Evolutionary conservation across 2,113 vertebrate species (phyloP), one percentile per base, ranked within the genome.

Genomic region (Gavialis gangeticus): DNA sequence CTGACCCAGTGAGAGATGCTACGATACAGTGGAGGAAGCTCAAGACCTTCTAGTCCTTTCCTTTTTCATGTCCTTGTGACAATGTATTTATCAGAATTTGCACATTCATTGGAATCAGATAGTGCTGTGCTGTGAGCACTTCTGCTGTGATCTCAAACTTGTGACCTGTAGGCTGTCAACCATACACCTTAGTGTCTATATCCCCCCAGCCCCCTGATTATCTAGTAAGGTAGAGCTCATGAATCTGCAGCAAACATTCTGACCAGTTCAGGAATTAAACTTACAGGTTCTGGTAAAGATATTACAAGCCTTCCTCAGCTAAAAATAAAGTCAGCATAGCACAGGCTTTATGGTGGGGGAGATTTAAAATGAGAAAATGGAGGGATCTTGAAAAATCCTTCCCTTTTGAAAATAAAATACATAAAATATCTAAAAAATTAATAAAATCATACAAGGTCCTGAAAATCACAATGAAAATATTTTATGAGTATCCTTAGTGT

Each of bases 401-500:
- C 93, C 89, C 22, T 73, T 96, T 93, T 91, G 85, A 95, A 95
- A 82, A 90, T 95, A 88, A 96, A 96, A 92, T 87, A 34, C 81
- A 92, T 94, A 92, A 96, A 95, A 94, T 93, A 91, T 54, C 85
- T 91, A 91, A 96, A 96, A 96, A 95, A 96, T 96, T 96, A 97
- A 96, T 96, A 90, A 92, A 94, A 94, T 97, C 84, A 90, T 93
- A 94, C 92, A 95, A 97, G 95, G 94, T 95, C 82, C 66, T 91
- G 92, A 96, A 96, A 94, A 96, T 96, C 93, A 96, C 94, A 96
- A 94, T 95, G 92, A 97, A 97, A 97, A 95, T 95, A 96, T 93
- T 97, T 96, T 96, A 96, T 95, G 95, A 97, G 89, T 94, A 95
- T 96, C 96, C 94, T 95, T 96, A 96, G 87, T 86, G 92, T 95